Conservation (phyloP, 1,140 invertebrate species). For the Thaumatotibia leucotreta region DNA sequence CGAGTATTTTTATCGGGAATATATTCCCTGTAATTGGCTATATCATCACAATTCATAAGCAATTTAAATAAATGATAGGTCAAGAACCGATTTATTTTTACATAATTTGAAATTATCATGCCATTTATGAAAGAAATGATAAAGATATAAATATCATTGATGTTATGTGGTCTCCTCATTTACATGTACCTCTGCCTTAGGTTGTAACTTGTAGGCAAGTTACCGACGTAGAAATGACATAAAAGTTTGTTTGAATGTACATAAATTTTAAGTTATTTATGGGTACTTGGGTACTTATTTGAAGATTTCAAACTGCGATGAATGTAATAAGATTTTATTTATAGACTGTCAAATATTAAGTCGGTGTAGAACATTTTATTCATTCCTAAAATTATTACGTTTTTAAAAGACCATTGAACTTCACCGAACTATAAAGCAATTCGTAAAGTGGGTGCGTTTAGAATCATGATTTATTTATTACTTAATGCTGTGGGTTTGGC, state of each 20-base stretch:
- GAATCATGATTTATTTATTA: too few relatives aligned
- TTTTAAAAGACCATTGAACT: not conserved
- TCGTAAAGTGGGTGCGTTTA: too few relatives aligned
- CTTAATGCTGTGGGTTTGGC: too few relatives aligned
- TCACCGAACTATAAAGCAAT: not conserved
- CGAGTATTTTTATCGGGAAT: too few relatives aligned
- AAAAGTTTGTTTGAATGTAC: not conserved
- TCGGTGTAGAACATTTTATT: too few relatives aligned
- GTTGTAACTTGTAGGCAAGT: too few relatives aligned
- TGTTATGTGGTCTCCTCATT: too few relatives aligned
- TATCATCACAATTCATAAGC: not conserved
- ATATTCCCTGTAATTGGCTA: not conserved
- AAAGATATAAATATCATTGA: not conserved
- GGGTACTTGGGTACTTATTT: not conserved
- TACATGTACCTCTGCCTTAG: too few relatives aligned
- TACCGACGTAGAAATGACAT: not conserved
- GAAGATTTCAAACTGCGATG: not conserved
- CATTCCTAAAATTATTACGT: too few relatives aligned
- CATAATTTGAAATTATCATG: not conserved
- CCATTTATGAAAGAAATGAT: not conserved
- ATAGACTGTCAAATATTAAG: not conserved
- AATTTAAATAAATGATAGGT: not conserved
- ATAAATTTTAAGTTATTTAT: not conserved
- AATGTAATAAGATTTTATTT: not conserved
- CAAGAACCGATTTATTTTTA: not conserved